Base-by-base conservation (phyloP, 2,888 invertebrate species). In the Siphlonurus alternatus region DNA sequence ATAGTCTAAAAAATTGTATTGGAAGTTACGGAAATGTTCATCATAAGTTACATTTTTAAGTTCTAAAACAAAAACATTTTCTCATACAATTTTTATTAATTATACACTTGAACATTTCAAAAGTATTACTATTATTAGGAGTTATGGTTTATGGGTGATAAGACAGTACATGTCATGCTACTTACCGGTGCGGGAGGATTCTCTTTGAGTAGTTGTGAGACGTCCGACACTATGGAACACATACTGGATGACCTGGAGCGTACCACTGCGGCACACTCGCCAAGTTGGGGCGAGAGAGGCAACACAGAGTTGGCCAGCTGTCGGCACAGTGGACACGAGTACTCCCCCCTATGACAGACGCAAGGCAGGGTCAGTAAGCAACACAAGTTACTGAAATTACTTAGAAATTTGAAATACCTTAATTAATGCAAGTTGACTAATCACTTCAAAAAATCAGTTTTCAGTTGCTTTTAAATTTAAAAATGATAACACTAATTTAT, bases 321-420 rank as follows among this genome's bases (percentile, higher is more conserved):
- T 18, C 97, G 84, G 77, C 97, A 98, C 68, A 97, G 81, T 24
- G 97, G 97, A 77, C 97, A 97, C 70, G 88, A 85, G 79, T 93
- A 97, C 80, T 97, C 96, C 62, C 92, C 92, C 65, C 84, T 79
- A 69, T 70, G 76, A 71, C 53, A 72, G 62, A 61, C 65, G 68
- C 61, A 67, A 23, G 23, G 1, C 56, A 53, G 53, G 54, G 25
- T 64, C 22, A 61, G 25, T 54, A 59, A 61, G 38, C 59, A 61
- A 61, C 10, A 25, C n/a, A n/a, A n/a, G 2, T 60, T 61, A 22
- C 15, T 7, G 25, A 64, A 23, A 64, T 24, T 19, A n/a, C n/a
- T n/a, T n/a, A n/a, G n/a, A 10, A 10, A 56, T 22, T 10, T 56
- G n/a, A 56, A n/a, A n/a, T n/a, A n/a, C n/a, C n/a, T n/a, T n/a